Percentiles rank a stretch among this genome's conserved stretches.
Conservation (phyloP, 2,797 vertebrate species). For the Lutra lutra region DNA sequence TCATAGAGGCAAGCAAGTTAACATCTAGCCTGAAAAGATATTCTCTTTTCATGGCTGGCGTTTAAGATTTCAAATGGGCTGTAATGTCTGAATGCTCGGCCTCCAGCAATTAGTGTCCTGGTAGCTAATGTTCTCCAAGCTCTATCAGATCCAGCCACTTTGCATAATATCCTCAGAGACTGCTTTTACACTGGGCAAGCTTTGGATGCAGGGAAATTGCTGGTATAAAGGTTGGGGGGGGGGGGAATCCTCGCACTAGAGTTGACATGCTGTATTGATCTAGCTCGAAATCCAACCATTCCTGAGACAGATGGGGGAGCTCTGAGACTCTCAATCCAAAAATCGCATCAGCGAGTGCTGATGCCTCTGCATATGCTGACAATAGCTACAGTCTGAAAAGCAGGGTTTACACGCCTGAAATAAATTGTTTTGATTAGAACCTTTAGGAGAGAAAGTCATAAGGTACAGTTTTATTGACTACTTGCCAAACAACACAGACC, state of each 20-base stretch:
- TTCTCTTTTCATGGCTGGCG: neutral
- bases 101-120: conserved; percentile 30
- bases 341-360: conserved; percentile 46
- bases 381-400: conserved; percentile 85
- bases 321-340: conserved; percentile 86
- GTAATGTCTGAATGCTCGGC: conserved; percentile 39
- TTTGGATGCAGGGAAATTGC: conserved; percentile 61
- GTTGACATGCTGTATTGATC: conserved; percentile 81
- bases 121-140: neutral
- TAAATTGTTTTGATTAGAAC: conserved; percentile 91
- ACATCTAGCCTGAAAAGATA: neutral
- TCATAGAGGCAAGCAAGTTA: neutral
- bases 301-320: conserved; percentile 89
- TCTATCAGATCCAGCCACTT: conserved; percentile 63
- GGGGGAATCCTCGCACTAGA: conserved; percentile 46
- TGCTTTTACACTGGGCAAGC: conserved; percentile 46
- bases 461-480: conserved; percentile 89
- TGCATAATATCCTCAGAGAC: conserved; percentile 52
- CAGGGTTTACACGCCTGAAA: conserved; percentile 88
- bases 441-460: conserved; percentile 90
- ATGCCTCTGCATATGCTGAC: conserved; percentile 78
- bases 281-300: conserved; percentile 80
- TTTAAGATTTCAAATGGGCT: conserved; percentile 49
- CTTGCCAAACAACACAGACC: conserved; percentile 87
- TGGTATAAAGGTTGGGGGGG: conserved; percentile 66